phyloP scores from a whole-genome alignment of 2,888 invertebrate species.

The Metacarcinus magister region DNA sequence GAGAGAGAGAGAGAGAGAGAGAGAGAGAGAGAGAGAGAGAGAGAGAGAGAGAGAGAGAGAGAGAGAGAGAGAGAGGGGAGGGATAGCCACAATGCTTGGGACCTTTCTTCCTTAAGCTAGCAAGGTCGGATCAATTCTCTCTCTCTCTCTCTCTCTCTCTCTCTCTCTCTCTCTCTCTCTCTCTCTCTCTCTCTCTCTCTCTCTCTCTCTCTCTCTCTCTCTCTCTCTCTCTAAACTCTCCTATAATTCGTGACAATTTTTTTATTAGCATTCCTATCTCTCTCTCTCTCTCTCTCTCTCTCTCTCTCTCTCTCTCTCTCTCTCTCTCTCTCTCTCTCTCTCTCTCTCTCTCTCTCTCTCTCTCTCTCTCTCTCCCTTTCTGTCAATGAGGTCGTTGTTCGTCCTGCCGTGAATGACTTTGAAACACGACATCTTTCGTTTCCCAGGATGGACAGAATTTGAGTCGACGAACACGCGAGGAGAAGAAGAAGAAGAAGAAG shows the following conservation, averaged over 20 bases:
- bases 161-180: slow-evolving; percentile 10
- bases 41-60: neutral
- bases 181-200: slow-evolving; percentile 3
- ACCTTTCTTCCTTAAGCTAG: slow-evolving; percentile 28
- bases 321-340: neutral
- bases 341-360: slow-evolving; percentile 11
- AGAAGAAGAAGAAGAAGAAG: neutral
- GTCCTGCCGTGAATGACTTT: neutral
- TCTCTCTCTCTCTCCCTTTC: slow-evolving; percentile 20
- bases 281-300: neutral
- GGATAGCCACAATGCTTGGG: neutral
- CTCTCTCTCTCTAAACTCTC: slow-evolving; percentile 12
- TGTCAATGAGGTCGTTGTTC: neutral
- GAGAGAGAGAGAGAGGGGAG: neutral
- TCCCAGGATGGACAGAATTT: neutral
- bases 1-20: neutral
- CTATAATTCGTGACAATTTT: neutral
- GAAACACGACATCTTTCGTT: neutral
- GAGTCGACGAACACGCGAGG: neutral
- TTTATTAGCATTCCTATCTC: neutral
- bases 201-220: slow-evolving; percentile 26
- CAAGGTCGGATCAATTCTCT: slow-evolving; percentile 47
- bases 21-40: neutral
- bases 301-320: slow-evolving; percentile 26
- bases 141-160: slow-evolving; percentile 47